These are phyloP conservation scores for Vulpes vulpes DNA, from an alignment of 2,113 vertebrate genomes.

Conservation along the genomic window DNA sequence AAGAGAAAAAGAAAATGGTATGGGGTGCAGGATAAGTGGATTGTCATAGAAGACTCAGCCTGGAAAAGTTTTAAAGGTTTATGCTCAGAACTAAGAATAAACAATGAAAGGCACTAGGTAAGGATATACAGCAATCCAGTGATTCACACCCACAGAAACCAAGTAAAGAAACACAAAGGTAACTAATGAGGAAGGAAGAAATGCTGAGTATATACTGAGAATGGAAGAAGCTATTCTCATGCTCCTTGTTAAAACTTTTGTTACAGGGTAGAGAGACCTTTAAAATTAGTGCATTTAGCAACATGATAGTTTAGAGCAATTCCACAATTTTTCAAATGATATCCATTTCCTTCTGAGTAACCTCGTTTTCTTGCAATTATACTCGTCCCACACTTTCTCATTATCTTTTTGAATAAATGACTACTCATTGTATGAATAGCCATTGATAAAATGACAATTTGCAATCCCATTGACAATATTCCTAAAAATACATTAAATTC, in stretches of 20 bases:
- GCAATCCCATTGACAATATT: neutral
- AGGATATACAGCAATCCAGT: neutral
- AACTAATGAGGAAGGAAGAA: neutral
- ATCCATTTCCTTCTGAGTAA: neutral
- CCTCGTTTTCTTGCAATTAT: neutral
- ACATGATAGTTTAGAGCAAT: neutral
- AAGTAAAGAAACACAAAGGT: neutral
- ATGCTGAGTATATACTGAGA: neutral
- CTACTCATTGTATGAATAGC: neutral
- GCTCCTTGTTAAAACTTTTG: neutral
- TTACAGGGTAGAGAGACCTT: neutral
- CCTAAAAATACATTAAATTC: constrained; percentile 32
- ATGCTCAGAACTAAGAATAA: neutral
- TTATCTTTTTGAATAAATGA: neutral
- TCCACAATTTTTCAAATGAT: neutral
- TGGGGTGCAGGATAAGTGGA: neutral
- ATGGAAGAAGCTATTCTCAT: neutral
- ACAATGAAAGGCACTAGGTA: neutral
- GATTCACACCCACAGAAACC: neutral
- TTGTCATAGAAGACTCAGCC: neutral
- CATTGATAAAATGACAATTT: neutral
- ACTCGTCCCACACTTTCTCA: neutral
- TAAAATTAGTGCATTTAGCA: neutral
- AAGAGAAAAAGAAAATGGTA: neutral
- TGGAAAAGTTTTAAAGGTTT: neutral